Evolutionary conservation across 2,113 vertebrate genomes (phyloP).

Genomic region (Festucalex cinctus): DNA sequence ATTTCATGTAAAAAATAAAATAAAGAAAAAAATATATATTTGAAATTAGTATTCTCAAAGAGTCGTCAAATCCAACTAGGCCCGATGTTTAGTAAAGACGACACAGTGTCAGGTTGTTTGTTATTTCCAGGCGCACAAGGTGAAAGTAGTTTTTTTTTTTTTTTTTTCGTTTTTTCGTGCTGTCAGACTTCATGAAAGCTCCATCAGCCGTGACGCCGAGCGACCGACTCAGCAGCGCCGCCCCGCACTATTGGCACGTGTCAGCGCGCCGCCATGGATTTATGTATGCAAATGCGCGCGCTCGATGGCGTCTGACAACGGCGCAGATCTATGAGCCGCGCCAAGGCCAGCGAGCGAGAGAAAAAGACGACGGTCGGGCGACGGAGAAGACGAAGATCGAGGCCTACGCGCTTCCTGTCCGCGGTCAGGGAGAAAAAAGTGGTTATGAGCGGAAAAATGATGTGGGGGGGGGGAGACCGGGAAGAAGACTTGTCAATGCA

Average conservation of each 20-base stretch:
- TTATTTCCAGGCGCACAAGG: background rate
- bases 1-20: background rate
- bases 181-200: conserved; percentile 76
- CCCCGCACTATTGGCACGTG: conserved; percentile 70
- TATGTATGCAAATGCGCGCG: conserved; percentile 72
- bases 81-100: background rate
- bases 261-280: conserved; percentile 76
- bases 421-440: conserved; percentile 41
- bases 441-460: conserved; percentile 63
- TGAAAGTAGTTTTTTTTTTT: background rate
- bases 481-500: conserved; percentile 48
- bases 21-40: background rate
- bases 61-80: background rate
- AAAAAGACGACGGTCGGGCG: accelerated
- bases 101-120: background rate
- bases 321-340: conserved; percentile 64
- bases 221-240: conserved; percentile 62
- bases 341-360: conserved; percentile 42
- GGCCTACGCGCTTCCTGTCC: background rate
- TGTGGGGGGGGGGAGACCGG: conserved; percentile 41
- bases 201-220: conserved; percentile 64
- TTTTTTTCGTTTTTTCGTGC: background rate
- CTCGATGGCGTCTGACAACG: conserved; percentile 63
- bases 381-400: conserved; percentile 32
- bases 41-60: no score